phyloP scores from a whole-genome alignment of 2,888 invertebrate species.

The Drosophila basisetae region DNA sequence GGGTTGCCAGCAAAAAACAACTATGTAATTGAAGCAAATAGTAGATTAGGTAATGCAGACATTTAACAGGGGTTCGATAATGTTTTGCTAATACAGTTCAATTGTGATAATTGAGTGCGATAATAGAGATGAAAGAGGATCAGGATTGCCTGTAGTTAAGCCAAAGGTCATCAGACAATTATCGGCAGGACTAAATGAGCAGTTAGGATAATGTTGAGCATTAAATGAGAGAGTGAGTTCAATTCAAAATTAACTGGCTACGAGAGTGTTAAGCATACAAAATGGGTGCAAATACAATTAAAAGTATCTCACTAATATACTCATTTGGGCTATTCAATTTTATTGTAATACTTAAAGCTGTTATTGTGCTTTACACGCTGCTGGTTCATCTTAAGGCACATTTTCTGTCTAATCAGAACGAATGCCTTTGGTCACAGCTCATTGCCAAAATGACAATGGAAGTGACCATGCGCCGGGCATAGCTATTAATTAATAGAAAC shows the following conservation, averaged over 20 bases:
- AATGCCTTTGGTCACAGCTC: constrained; percentile 61
- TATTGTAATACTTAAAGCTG: neutral
- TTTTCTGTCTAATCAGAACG: constrained; percentile 62
- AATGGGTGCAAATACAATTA: neutral
- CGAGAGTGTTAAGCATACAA: neutral
- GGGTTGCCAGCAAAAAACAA: neutral
- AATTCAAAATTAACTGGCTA: neutral
- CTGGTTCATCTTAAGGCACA: constrained; percentile 16
- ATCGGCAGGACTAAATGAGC: neutral
- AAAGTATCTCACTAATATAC: neutral
- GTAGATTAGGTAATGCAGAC: neutral
- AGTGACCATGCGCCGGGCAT: constrained; percentile 48
- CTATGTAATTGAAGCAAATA: constrained; percentile 1
- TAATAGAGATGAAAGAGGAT: neutral
- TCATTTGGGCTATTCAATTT: neutral
- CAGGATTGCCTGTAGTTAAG: neutral
- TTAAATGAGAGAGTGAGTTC: neutral
- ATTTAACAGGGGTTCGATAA: constrained; percentile 8
- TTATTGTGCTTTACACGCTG: neutral
- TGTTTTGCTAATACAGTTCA: constrained; percentile 1
- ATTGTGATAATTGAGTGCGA: constrained; percentile 4
- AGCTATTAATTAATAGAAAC: constrained; percentile 63
- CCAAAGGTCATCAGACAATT: neutral
- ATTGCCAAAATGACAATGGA: constrained; percentile 66
- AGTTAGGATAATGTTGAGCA: neutral